A percentile compares a stretch with the other conserved stretches of the same genome.
phyloP scores from a whole-genome alignment of 2,797 vertebrate genomes.

The Crocidura indochinensis region DNA sequence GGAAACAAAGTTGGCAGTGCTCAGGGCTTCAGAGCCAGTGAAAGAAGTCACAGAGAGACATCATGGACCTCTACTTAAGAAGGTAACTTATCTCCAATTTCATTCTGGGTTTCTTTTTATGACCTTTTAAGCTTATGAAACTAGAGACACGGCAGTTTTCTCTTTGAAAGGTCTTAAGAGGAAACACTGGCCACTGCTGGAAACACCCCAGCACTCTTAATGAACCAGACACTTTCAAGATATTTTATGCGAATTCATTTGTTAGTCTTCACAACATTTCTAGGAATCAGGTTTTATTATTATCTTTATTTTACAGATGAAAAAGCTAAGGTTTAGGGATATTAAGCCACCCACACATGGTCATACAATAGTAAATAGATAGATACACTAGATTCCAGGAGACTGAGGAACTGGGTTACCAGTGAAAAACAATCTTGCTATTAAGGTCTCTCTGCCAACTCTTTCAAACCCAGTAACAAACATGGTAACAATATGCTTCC shows the following conservation, averaged over 20 bases:
- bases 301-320: too few species aligned
- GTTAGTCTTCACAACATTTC: not conserved
- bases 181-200: not conserved
- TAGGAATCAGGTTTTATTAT: not conserved
- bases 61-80: not conserved
- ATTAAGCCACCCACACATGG: not conserved
- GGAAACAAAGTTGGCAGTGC: not conserved
- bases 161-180: not conserved
- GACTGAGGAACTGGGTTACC: not conserved
- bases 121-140: conserved; percentile 22
- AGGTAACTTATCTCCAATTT: not conserved
- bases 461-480: not conserved
- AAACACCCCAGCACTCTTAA: too few species aligned
- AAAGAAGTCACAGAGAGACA: not conserved
- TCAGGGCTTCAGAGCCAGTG: not conserved
- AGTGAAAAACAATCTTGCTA: not conserved
- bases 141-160: not conserved
- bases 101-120: not conserved
- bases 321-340: not conserved
- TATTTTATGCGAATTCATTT: not conserved
- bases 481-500: not conserved
- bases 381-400: not conserved
- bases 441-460: not conserved
- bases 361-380: not conserved
- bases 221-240: not conserved